Base-by-base conservation (phyloP, 2,888 invertebrate species). In the Laspeyria flexula region DNA sequence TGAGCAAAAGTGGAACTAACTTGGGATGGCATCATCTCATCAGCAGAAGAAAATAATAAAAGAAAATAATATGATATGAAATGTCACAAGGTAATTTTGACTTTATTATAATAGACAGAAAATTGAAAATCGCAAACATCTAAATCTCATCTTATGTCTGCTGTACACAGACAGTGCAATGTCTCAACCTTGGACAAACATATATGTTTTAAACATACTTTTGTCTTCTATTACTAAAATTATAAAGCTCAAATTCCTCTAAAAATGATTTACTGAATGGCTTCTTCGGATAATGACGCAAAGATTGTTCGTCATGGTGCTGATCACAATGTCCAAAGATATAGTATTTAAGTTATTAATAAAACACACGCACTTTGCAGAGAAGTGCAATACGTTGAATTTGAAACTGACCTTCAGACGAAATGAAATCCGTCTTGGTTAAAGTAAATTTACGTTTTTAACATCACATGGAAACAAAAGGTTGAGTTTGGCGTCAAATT, bases 1-100 rank as follows among this genome's bases (percentile, higher is more conserved):
- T 63, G 58, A 67, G 67, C 77, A 75, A 76, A 79, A 78, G 79
- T 86, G 83, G 78, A 86, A 87, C 86, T 84, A 83, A 85, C 79
- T 71, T 58, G 34, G 52, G 48, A 58, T 63, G 68, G 69, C 66
- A 60, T 66, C 65, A 66, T n/a, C n/a, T n/a, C n/a, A n/a, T n/a
- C n/a, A n/a, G n/a, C n/a, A n/a, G n/a, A n/a, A n/a, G n/a, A n/a
- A n/a, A n/a, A n/a, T n/a, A n/a, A n/a, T n/a, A n/a, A n/a, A n/a
- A n/a, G n/a, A n/a, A n/a, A n/a, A n/a, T n/a, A n/a, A n/a, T n/a
- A n/a, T n/a, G n/a, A n/a, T n/a, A n/a, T n/a, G n/a, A n/a, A n/a
- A n/a, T n/a, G n/a, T n/a, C n/a, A n/a, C n/a, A n/a, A n/a, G n/a
- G n/a, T n/a, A n/a, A n/a, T n/a, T n/a, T n/a, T n/a, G n/a, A n/a